Conservation (phyloP, 2,888 invertebrate species). For the Geophilus truncorum region DNA sequence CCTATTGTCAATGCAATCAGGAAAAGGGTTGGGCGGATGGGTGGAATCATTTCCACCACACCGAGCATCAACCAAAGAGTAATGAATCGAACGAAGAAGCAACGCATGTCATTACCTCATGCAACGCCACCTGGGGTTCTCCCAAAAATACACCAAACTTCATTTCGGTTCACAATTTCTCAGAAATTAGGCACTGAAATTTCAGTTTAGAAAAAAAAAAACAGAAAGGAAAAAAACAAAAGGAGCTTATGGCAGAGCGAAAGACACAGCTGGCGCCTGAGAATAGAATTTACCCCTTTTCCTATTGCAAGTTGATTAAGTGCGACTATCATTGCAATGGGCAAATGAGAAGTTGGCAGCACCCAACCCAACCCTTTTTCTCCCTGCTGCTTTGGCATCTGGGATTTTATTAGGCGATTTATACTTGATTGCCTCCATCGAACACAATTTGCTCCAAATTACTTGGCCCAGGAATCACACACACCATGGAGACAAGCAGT, state of each 20-base stretch:
- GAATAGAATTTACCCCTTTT: constrained; percentile 23
- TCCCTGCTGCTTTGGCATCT: constrained; percentile 22
- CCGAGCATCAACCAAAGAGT: constrained; percentile 20
- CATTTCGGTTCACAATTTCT: not conserved
- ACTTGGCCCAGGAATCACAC: constrained; percentile 22
- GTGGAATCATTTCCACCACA: constrained; percentile 27
- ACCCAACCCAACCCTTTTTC: constrained; percentile 11
- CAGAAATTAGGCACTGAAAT: not conserved
- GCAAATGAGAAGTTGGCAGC: constrained; percentile 25
- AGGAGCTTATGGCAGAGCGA: not conserved
- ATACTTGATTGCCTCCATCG: constrained; percentile 27
- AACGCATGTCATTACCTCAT: constrained; percentile 19
- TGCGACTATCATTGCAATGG: constrained; percentile 17
- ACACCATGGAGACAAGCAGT: constrained; percentile 25
- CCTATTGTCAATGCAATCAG: constrained; percentile 8
- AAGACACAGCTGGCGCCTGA: not conserved
- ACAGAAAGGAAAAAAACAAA: not conserved
- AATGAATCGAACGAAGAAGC: constrained; percentile 17
- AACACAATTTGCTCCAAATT: constrained; percentile 27
- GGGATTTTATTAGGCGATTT: constrained; percentile 27
- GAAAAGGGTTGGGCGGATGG: constrained; percentile 27
- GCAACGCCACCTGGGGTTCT: constrained; percentile 8
- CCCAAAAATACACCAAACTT: not conserved
- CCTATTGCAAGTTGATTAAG: constrained; percentile 24
- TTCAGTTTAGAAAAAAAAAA: not conserved